Evolutionary conservation across 2,113 vertebrate species (phyloP).

Genomic region (Lampris incognitus): DNA sequence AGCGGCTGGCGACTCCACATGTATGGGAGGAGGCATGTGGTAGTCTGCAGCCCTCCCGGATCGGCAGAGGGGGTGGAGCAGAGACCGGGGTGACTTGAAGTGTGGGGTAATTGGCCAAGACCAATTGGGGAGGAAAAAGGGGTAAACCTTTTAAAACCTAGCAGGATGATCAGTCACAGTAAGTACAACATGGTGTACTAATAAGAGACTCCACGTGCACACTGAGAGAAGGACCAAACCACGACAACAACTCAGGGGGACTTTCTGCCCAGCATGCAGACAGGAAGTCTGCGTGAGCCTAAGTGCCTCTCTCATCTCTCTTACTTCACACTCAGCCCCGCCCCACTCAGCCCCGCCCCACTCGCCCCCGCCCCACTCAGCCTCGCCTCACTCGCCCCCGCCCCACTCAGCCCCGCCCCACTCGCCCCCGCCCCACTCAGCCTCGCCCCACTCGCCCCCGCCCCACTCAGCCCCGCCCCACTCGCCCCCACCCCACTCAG

Average conservation of each 20-base stretch:
- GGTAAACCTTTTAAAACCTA: too few relatives aligned
- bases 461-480: background rate
- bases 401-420: too few relatives aligned
- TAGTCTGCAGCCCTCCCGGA: too few relatives aligned
- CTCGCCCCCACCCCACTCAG: background rate
- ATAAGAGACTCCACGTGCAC: background rate
- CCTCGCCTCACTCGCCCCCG: constrained; percentile 11
- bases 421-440: background rate
- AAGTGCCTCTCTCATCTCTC: constrained; percentile 48
- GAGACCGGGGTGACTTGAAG: too few relatives aligned
- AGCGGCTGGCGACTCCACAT: too few relatives aligned
- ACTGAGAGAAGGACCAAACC: constrained; percentile 8
- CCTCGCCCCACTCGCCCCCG: constrained; percentile 25
- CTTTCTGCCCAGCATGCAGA: constrained; percentile 33
- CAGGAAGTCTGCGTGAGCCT: constrained; percentile 31
- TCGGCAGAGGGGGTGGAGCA: too few relatives aligned
- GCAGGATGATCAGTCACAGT: too few relatives aligned
- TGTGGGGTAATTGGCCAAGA: too few relatives aligned
- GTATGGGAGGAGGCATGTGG: too few relatives aligned
- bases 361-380: constrained; percentile 23
- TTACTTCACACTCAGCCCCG: too few relatives aligned
- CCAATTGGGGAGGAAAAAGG: too few relatives aligned
- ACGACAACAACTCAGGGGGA: constrained; percentile 4
- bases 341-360: constrained; percentile 3
- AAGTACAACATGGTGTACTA: too few relatives aligned